Percentiles rank a stretch among this genome's conserved stretches.
These are phyloP conservation scores for Trissonchulus latispiculum DNA, from an alignment of 2,888 invertebrate genomes.

Conservation along the genomic window DNA sequence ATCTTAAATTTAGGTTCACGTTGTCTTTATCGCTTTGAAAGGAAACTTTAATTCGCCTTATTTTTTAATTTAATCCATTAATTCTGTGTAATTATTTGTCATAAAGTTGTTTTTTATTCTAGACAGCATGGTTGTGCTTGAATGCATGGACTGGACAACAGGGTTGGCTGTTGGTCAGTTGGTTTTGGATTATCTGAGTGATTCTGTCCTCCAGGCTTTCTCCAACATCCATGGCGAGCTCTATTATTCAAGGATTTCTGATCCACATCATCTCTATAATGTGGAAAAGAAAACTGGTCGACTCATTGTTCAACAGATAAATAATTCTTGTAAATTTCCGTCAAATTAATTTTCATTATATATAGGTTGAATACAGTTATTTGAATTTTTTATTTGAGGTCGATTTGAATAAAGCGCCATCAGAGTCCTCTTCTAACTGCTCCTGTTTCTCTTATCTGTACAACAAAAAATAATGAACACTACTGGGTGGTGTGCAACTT, in stretches of 20 bases:
- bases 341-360: no score
- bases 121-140: slow-evolving; percentile 63
- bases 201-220: slow-evolving; percentile 58
- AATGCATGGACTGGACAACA: slow-evolving; percentile 60
- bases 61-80: no score
- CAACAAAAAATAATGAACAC: no score
- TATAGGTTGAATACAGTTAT: background rate
- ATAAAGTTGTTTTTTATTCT: no score
- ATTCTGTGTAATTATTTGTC: no score
- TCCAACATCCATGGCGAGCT: slow-evolving; percentile 56
- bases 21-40: no score
- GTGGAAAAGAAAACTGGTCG: background rate
- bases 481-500: no score
- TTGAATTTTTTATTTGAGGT: background rate
- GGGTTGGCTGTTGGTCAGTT: slow-evolving; percentile 58
- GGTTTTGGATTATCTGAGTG: slow-evolving; percentile 61
- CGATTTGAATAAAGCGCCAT: background rate
- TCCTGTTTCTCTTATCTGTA: background rate
- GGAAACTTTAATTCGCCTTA: no score
- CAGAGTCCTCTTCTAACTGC: background rate
- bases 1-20: no score
- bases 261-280: background rate
- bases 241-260: background rate
- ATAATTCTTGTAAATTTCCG: background rate
- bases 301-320: background rate